These are phyloP conservation scores for Bos indicus DNA, from an alignment of 2,113 vertebrate species.

Conservation along the genomic window DNA sequence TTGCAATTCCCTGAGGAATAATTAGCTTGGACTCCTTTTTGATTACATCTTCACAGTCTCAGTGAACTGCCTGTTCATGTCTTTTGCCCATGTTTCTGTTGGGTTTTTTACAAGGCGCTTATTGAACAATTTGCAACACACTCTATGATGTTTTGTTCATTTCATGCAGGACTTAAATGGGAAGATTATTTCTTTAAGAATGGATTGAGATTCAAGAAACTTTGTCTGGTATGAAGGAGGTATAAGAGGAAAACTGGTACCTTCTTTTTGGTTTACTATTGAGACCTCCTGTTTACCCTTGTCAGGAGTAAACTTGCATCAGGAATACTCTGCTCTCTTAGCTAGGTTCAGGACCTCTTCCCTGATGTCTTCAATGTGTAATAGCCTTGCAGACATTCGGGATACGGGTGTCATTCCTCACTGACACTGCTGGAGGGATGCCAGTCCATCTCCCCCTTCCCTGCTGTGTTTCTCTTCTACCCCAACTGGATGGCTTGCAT, in stretches of 20 bases:
- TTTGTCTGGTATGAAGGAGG: not conserved
- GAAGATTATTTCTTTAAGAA: not conserved
- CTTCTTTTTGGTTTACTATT: not conserved
- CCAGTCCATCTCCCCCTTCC: not conserved
- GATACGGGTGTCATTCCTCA: rapidly evolving
- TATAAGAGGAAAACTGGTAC: not conserved
- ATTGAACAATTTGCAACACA: not conserved
- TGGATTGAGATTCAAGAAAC: not conserved
- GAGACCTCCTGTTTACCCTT: not conserved
- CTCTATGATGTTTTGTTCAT: not conserved
- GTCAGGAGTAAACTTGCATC: not conserved
- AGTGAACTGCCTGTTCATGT: not conserved
- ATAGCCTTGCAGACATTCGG: not conserved
- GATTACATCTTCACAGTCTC: not conserved
- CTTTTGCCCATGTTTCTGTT: not conserved
- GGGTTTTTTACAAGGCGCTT: not conserved
- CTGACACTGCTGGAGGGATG: not conserved
- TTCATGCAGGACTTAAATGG: not conserved
- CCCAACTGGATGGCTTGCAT: not conserved
- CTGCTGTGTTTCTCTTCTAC: not conserved
- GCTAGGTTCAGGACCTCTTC: too few relatives aligned
- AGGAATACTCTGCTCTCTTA: not conserved
- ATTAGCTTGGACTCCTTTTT: too few relatives aligned
- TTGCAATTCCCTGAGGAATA: not conserved
- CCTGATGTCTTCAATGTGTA: not conserved